phyloP scores from a whole-genome alignment of 1,140 invertebrate genomes.

The Drosophila orena region DNA sequence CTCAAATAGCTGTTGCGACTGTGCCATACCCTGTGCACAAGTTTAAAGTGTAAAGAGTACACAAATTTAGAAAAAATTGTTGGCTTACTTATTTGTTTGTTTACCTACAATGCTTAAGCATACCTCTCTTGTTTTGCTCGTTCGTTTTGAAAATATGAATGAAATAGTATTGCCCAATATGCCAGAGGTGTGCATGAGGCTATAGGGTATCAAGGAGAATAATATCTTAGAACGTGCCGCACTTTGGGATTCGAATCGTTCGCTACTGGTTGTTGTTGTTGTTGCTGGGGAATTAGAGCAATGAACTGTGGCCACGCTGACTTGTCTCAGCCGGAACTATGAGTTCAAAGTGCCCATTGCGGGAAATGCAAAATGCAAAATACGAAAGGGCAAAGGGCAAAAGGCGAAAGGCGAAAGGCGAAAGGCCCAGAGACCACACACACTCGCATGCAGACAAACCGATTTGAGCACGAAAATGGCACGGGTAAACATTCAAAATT shows the following conservation, averaged over 20 bases:
- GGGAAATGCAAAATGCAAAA: conserved; percentile 34
- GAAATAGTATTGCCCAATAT: background rate
- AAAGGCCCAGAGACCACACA: conserved; percentile 11
- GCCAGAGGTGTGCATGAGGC: too few species aligned
- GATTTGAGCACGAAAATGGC: conserved; percentile 45
- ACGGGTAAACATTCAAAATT: conserved; percentile 72
- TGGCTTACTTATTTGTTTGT: too few species aligned
- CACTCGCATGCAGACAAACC: conserved; percentile 35
- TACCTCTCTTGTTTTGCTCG: too few species aligned
- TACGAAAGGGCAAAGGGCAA: background rate
- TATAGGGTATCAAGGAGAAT: conserved; percentile 18
- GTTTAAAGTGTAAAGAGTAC: too few species aligned
- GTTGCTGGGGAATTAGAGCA: conserved; percentile 55
- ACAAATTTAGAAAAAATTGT: too few species aligned
- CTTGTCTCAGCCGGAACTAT: conserved; percentile 72
- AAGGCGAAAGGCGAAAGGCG: conserved; percentile 2
- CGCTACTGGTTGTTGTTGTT: conserved; percentile 4
- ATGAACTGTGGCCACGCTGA: conserved; percentile 61
- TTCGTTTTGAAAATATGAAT: too few species aligned
- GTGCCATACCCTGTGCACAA: background rate
- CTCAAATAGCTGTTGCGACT: background rate
- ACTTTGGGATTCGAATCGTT: conserved; percentile 25
- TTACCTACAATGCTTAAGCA: too few species aligned
- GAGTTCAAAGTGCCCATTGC: conserved; percentile 78
- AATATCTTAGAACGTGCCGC: conserved; percentile 45